Evolutionary conservation across 2,888 invertebrate genomes (phyloP).

Genomic region (Tromatobia lineatoria): DNA sequence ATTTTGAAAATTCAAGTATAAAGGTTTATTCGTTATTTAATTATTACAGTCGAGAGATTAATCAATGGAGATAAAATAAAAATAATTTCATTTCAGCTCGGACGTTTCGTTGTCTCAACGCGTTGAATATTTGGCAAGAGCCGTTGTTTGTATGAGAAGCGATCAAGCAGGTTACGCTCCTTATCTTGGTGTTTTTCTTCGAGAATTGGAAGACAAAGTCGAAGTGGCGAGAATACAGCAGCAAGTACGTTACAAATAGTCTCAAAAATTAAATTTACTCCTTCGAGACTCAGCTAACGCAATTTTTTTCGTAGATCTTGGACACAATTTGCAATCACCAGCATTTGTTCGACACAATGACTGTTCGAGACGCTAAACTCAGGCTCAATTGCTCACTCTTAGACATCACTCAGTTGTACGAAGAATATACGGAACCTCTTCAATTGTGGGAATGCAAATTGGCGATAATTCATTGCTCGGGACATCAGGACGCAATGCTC

Average conservation of each 20-base stretch:
- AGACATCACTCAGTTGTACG: slow-evolving; percentile 96
- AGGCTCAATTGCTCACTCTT: slow-evolving; percentile 93
- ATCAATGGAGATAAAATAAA: background rate
- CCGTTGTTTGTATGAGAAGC: slow-evolving; percentile 98
- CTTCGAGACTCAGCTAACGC: background rate
- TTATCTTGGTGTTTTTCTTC: slow-evolving; percentile 91
- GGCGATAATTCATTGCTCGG: slow-evolving; percentile 97
- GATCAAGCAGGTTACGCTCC: slow-evolving; percentile 91
- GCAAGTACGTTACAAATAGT: slow-evolving; percentile 78
- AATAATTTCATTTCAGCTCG: slow-evolving; percentile 86
- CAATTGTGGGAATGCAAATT: slow-evolving; percentile 97
- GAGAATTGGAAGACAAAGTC: slow-evolving; percentile 96
- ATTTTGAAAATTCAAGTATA: too few relatives aligned
- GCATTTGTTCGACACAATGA: slow-evolving; percentile 76
- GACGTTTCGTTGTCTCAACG: slow-evolving; percentile 92
- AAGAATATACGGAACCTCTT: slow-evolving; percentile 96
- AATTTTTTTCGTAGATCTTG: slow-evolving; percentile 86
- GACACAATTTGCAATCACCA: slow-evolving; percentile 88
- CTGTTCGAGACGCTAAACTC: slow-evolving; percentile 87
- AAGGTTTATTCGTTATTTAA: too few relatives aligned
- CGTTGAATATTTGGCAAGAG: slow-evolving; percentile 96
- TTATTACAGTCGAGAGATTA: background rate
- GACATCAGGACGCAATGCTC: slow-evolving; percentile 94
- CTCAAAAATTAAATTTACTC: background rate
- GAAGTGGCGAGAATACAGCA: slow-evolving; percentile 96